Evolutionary conservation across 2,113 vertebrate species (phyloP).

Genomic region (Gorsachius goisagi): DNA sequence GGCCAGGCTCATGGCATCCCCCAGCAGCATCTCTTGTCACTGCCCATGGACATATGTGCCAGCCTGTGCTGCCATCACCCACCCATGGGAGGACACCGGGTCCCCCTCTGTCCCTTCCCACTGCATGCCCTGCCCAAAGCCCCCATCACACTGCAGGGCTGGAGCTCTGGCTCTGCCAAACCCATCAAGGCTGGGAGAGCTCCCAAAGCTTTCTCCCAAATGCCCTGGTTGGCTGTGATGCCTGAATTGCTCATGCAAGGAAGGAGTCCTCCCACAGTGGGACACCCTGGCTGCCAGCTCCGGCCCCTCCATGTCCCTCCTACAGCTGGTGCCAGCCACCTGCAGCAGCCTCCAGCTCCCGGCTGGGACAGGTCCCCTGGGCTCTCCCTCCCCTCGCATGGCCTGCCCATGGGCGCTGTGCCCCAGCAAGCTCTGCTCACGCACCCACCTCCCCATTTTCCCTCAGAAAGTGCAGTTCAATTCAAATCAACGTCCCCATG

Average conservation of each 20-base stretch:
- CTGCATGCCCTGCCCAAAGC: background rate
- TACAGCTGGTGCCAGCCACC: background rate
- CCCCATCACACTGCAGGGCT: background rate
- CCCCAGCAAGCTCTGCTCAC: background rate
- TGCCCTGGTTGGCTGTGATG: fast-evolving
- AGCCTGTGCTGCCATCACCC: background rate
- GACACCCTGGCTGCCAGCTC: background rate
- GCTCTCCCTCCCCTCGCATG: background rate
- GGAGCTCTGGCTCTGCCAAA: background rate
- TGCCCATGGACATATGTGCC: background rate
- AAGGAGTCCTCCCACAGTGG: background rate
- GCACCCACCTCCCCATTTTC: background rate
- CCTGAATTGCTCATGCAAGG: background rate
- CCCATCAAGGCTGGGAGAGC: background rate
- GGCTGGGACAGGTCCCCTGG: background rate
- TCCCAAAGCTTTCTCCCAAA: background rate
- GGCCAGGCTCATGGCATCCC: background rate
- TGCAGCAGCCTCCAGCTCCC: background rate
- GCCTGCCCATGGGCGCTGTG: background rate
- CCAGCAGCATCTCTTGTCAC: background rate
- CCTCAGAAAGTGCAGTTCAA: background rate
- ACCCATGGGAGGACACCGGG: no score
- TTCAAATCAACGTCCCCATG: background rate
- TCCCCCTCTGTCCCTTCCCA: background rate
- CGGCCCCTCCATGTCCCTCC: background rate